Evolutionary conservation across 2,113 vertebrate species (phyloP), one percentile per base, ranked within the genome.

Genomic region (Coreoperca whiteheadi): DNA sequence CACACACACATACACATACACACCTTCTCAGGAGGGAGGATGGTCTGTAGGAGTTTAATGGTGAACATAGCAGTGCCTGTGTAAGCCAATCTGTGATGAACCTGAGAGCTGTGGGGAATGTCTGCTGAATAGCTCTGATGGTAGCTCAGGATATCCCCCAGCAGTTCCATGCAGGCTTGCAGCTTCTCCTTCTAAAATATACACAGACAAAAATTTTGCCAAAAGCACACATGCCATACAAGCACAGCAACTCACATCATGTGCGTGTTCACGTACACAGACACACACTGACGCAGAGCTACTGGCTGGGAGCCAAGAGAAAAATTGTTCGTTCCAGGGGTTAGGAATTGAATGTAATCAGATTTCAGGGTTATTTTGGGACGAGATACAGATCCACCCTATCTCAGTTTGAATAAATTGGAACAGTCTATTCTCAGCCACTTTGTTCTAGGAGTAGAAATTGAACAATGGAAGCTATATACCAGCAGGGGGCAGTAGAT

Each of bases 1-100:
- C 70, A 63, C 64, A 67, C 61, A 69, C 21, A 21, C 21, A 72
- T 39, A 69, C n/a, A 84, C 70, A 93, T 67, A 57, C 76, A 93
- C 72, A 99, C 98, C 97, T 98, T 98, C 91, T 99, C 98, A 54
- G 96, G 96, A 48, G 98, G 98, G 32, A 99, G 94, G 71, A 99
- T 94, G 8, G 90, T 94, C 85, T 99, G 98, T 59, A 99, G 88
- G 25, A 99, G 91, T 66, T 96, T 96, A 65, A 98, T 84, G 15
- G 95, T 95, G 53, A 98, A 95, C 54, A 98, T 92, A 0, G 96
- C 95, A 34, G 96, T 81, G 71, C 96, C 96, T 77, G 93, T 88
- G 80, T 97, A 99, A 2, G 97, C 95, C 95, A 97, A 95, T 84
- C 97, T 95, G 90, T 98, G 97, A 90, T 98, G 96, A 69, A 95